phyloP scores from a whole-genome alignment of 2,888 invertebrate genomes.

The Gymnocheta viridis region DNA sequence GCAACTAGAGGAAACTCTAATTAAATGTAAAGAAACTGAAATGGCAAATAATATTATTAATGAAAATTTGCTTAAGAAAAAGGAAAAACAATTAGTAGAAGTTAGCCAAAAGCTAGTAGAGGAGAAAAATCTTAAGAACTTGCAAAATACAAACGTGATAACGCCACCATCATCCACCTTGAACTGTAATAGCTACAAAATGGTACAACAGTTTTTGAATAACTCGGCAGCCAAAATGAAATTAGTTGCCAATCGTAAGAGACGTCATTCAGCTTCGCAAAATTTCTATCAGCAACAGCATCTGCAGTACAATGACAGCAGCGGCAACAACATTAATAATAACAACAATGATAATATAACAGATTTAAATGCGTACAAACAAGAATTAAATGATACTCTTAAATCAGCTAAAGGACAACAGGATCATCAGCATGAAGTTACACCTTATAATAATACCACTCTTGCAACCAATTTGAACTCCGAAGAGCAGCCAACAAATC shows the following conservation, averaged over 20 bases:
- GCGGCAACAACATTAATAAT: conserved; percentile 59
- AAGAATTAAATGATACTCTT: conserved; percentile 50
- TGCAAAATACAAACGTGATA: conserved; percentile 18
- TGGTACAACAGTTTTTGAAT: conserved; percentile 71
- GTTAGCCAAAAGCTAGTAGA: conserved; percentile 28
- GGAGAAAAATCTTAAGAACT: conserved; percentile 48
- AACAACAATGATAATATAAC: conserved; percentile 72
- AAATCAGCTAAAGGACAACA: conserved; percentile 42
- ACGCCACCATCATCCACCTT: conserved; percentile 6
- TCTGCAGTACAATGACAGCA: conserved; percentile 73
- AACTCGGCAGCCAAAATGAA: conserved; percentile 66
- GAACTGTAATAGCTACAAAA: conserved; percentile 62
- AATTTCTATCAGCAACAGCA: conserved; percentile 74
- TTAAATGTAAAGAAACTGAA: conserved; percentile 19
- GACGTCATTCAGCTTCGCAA: conserved; percentile 84
- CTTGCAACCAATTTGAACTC: background rate
- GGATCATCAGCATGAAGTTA: conserved; percentile 35
- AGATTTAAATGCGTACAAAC: conserved; percentile 72
- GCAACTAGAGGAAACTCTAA: background rate
- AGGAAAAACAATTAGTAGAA: background rate
- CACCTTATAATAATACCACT: conserved; percentile 23
- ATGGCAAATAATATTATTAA: conserved; percentile 1
- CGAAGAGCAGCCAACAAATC: conserved; percentile 60
- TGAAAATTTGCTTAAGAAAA: background rate
- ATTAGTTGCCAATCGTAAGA: conserved; percentile 83